phyloP scores from a whole-genome alignment of 2,113 vertebrate species.

The Gopherus flavomarginatus region DNA sequence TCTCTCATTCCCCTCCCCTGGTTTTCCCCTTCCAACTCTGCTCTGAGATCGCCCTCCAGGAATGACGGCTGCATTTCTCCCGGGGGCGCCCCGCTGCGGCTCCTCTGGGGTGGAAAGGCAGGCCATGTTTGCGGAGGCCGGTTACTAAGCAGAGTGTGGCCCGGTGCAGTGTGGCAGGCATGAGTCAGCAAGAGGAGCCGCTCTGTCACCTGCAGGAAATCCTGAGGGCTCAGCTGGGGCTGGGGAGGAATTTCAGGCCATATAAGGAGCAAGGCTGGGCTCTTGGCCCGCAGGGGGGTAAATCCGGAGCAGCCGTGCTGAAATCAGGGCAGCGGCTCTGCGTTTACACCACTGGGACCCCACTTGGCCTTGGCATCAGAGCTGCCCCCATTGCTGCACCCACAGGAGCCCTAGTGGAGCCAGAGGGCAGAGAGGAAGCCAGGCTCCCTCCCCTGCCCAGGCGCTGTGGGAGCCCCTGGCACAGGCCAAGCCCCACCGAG shows the following conservation, averaged over 20 bases:
- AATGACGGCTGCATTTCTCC: background rate
- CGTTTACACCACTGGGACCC: background rate
- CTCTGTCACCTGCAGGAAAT: background rate
- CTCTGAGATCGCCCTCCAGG: background rate
- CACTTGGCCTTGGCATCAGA: background rate
- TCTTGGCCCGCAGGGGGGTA: background rate
- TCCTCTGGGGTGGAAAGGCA: background rate
- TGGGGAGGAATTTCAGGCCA: background rate
- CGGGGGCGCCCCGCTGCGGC: background rate
- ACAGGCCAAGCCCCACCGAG: background rate
- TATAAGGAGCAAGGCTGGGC: background rate
- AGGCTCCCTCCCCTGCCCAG: background rate
- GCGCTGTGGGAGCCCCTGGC: background rate
- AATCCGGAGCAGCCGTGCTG: background rate
- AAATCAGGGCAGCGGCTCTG: background rate
- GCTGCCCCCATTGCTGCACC: background rate
- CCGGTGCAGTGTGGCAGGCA: background rate
- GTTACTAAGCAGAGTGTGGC: background rate
- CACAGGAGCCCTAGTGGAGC: background rate
- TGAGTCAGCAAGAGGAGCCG: background rate
- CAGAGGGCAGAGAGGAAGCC: background rate
- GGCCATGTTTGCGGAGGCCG: background rate
- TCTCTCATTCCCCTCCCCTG: background rate
- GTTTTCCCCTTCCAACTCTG: background rate
- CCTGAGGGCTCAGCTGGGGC: background rate